Evolutionary conservation across 2,888 invertebrate species (phyloP), one percentile per base, ranked within the genome.

Genomic region (Ochropacha duplaris): DNA sequence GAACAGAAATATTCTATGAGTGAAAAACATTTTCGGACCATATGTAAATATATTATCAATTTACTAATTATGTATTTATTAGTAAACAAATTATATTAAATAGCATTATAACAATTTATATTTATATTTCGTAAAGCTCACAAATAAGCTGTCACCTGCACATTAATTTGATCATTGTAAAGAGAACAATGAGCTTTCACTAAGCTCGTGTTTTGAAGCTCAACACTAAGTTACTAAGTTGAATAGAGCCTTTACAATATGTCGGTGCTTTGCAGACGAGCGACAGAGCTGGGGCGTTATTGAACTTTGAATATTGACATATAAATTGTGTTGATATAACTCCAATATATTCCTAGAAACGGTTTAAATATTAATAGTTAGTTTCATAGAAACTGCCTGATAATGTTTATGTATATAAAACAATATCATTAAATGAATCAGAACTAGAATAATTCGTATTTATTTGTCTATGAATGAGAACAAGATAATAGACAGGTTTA

Each of bases 121-220:
- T 22, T 52, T 19, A 12, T 34, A 28, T 31, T 34, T 22, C 16
- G 44, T 52, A 56, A 50, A 44, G 19, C 19, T 19, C 24, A 51
- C 71, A 68, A 72, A 70, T 69, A 68, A 71, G 65, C 65, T 65
- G 72, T 71, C 69, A 69, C 64, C 61, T 66, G 61, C 73, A 71
- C 68, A 69, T 71, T 71, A 72, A 56, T 62, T 58, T 51, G 56
- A 58, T 57, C 57, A 67, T 71, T 72, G 72, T 70, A 55, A 52
- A 24, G 22, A 52, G 60, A 68, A 74, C 73, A 73, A 74, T 70
- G 54, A 55, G 62, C 62, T 65, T 62, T 65, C 66, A 54, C 54
- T 39, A 50, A 24, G 44, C 24, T 11, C 44, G 19, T 44, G 44
- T 44, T 62, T 62, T 49, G 63, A 65, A 71, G 63, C 69, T 70